Evolutionary conservation across 2,797 vertebrate species (phyloP).

Genomic region (Yasuhikotakia modesta): DNA sequence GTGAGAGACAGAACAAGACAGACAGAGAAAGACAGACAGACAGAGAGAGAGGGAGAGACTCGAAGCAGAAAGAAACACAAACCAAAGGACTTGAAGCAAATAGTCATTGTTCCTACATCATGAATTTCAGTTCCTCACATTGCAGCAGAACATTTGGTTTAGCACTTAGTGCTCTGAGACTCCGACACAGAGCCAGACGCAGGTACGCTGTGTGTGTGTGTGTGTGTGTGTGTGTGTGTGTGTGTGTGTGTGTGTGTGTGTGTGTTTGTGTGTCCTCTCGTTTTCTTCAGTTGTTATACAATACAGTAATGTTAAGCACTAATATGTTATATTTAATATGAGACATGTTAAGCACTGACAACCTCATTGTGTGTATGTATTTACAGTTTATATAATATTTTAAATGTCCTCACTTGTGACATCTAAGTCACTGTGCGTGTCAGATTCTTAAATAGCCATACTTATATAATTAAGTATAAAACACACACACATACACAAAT

Average conservation of each 20-base stretch:
- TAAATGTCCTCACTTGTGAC: too few species aligned
- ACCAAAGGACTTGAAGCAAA: background rate
- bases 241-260: too few species aligned
- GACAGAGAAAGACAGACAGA: conserved; percentile 4
- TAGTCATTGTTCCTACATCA: conserved; percentile 6
- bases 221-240: conserved; percentile 8
- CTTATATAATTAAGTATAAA: too few species aligned
- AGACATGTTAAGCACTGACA: too few species aligned
- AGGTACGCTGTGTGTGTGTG: conserved; percentile 67
- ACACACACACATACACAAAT: too few species aligned
- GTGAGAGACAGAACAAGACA: conserved; percentile 6
- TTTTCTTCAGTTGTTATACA: background rate
- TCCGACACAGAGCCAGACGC: conserved; percentile 73
- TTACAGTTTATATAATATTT: background rate
- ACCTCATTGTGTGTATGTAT: background rate
- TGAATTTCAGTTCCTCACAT: conserved; percentile 65
- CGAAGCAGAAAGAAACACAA: conserved; percentile 16
- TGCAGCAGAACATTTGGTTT: conserved; percentile 69
- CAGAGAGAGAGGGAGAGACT: conserved; percentile 6
- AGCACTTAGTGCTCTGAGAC: conserved; percentile 72
- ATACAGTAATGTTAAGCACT: too few species aligned
- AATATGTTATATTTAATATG: too few species aligned
- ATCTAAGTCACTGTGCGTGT: background rate
- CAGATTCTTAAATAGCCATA: conserved; percentile 2
- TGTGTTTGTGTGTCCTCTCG: background rate